Conservation (phyloP, 2,113 vertebrate species). For the Procavia capensis region DNA sequence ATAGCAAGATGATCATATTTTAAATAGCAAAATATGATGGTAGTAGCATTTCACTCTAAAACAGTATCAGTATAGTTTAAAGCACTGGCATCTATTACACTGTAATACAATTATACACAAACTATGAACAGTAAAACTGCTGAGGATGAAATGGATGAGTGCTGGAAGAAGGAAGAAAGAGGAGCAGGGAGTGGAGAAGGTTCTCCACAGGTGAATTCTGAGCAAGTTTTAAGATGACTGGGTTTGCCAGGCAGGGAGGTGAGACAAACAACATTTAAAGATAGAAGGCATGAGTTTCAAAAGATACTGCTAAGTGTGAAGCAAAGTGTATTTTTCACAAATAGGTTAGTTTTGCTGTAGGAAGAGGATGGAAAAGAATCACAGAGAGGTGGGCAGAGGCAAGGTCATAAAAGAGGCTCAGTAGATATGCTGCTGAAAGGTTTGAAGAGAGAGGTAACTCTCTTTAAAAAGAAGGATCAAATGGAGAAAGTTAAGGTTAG, state of each 20-base stretch:
- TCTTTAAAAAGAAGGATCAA: neutral
- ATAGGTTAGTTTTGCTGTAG: neutral
- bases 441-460: neutral
- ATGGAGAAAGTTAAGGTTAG: neutral
- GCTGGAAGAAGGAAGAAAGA: neutral
- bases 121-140: neutral
- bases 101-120: neutral
- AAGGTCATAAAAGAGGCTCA: neutral
- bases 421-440: neutral
- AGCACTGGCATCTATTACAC: neutral
- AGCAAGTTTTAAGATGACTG: neutral
- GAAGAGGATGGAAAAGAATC: neutral
- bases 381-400: neutral
- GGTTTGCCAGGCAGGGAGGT: neutral
- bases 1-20: neutral
- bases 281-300: neutral
- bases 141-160: neutral
- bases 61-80: neutral
- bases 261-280: neutral
- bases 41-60: slow-evolving; percentile 3
- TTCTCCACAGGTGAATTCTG: neutral
- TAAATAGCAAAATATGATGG: neutral
- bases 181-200: neutral
- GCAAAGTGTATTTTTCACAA: neutral
- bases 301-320: neutral